phyloP scores from a whole-genome alignment of 64 coral and sea anemone species.

The Montipora foliosa region DNA sequence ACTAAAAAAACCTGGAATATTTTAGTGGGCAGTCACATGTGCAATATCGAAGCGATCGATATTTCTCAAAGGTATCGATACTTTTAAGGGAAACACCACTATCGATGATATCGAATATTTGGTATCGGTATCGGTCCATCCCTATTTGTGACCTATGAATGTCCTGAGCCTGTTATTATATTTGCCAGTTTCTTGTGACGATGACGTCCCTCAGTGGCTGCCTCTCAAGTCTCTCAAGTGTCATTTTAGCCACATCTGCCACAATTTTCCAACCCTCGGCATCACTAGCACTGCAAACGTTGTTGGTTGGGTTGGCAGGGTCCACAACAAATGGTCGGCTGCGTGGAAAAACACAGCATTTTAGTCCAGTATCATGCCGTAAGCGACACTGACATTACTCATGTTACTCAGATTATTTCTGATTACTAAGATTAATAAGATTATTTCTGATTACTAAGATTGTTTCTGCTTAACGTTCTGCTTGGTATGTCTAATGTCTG shows the following conservation, averaged over 20 bases:
- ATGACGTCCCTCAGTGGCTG: neutral
- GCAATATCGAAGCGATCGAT: neutral
- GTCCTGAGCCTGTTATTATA: neutral
- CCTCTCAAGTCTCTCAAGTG: neutral
- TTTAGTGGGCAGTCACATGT: neutral
- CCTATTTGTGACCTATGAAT: no score
- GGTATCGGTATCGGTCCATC: no score
- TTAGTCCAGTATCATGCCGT: neutral
- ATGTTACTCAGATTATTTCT: no score
- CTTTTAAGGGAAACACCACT: neutral
- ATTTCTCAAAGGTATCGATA: no score
- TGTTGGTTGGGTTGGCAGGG: constrained; percentile 76
- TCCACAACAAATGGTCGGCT: constrained; percentile 57
- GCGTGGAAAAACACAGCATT: constrained; percentile 3
- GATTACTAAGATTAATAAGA: neutral
- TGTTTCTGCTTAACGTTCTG: neutral
- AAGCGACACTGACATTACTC: neutral
- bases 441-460: neutral
- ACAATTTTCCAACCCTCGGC: neutral
- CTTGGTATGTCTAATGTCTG: neutral
- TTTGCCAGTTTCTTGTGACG: neutral
- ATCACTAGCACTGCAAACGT: constrained; percentile 49
- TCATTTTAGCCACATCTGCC: constrained; percentile 3
- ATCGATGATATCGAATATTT: no score
- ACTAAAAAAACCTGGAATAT: neutral